These are phyloP conservation scores for Neoaliturus tenellus DNA, from an alignment of 2,888 invertebrate genomes.

Conservation along the genomic window DNA sequence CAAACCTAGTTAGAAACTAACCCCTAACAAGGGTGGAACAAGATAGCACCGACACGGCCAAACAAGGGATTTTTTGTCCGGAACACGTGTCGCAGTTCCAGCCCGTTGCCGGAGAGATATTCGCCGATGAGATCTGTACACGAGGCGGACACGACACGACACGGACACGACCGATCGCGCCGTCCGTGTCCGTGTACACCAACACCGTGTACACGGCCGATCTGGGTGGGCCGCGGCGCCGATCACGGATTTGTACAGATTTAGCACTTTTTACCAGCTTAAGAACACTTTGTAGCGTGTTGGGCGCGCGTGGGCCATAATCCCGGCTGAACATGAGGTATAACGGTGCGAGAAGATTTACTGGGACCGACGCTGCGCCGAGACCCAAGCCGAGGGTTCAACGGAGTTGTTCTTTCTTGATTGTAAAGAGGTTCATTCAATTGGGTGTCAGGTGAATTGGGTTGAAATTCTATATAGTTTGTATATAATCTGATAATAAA, in stretches of 20 bases:
- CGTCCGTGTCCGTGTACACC: neutral
- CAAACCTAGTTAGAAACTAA: no score
- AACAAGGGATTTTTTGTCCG: neutral
- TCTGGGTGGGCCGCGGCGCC: neutral
- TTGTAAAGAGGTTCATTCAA: no score
- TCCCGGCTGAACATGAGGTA: slow-evolving; percentile 4
- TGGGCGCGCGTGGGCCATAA: slow-evolving; percentile 11
- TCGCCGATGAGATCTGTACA: neutral
- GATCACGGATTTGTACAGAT: slow-evolving; percentile 41
- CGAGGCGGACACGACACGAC: slow-evolving; percentile 3
- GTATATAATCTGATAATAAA: no score
- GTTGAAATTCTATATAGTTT: no score
- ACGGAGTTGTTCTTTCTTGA: no score
- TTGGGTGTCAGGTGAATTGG: no score
- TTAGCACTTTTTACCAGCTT: slow-evolving; percentile 43
- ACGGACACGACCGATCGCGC: neutral
- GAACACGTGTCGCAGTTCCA: neutral
- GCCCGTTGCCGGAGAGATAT: slow-evolving; percentile 6
- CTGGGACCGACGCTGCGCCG: no score
- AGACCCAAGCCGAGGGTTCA: no score
- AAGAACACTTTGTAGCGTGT: slow-evolving; percentile 20
- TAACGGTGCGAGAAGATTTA: slow-evolving; percentile 1
- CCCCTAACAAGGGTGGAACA: no score
- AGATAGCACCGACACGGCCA: neutral
- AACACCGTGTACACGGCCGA: no score